These are phyloP conservation scores for Apteryx mantelli DNA, from an alignment of 2,113 vertebrate species.

Conservation along the genomic window DNA sequence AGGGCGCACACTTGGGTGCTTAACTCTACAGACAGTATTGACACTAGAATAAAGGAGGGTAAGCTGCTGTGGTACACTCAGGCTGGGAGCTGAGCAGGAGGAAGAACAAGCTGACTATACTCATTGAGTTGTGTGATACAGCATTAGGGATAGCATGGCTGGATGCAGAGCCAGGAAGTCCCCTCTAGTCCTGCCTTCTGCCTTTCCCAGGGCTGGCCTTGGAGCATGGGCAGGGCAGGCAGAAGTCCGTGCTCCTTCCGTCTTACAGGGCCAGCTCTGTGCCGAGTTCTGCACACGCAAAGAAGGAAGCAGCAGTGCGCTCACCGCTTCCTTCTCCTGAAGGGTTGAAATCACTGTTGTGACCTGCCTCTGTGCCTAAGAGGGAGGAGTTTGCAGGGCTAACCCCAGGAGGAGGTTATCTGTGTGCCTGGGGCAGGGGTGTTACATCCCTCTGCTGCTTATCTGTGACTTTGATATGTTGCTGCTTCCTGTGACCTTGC, in stretches of 20 bases:
- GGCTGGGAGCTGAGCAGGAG: not conserved
- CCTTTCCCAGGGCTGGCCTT: not conserved
- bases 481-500: not conserved
- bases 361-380: not conserved
- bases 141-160: not conserved
- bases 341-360: not conserved
- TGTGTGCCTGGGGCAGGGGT: not conserved
- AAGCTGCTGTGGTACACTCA: not conserved
- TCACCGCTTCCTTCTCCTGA: not conserved
- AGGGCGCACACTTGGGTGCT: not conserved
- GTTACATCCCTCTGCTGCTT: not conserved
- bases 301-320: not conserved
- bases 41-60: conserved; percentile 27
- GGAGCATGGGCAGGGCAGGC: not conserved
- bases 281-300: not conserved
- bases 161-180: not conserved
- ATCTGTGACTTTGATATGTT: not conserved
- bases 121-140: not conserved
- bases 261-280: not conserved
- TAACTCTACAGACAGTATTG: not conserved
- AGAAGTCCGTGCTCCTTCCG: not conserved
- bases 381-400: not conserved
- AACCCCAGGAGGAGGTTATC: not conserved
- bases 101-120: not conserved
- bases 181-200: not conserved